Conservation (phyloP, 1,140 invertebrate species). For the Orius insidiosus region DNA sequence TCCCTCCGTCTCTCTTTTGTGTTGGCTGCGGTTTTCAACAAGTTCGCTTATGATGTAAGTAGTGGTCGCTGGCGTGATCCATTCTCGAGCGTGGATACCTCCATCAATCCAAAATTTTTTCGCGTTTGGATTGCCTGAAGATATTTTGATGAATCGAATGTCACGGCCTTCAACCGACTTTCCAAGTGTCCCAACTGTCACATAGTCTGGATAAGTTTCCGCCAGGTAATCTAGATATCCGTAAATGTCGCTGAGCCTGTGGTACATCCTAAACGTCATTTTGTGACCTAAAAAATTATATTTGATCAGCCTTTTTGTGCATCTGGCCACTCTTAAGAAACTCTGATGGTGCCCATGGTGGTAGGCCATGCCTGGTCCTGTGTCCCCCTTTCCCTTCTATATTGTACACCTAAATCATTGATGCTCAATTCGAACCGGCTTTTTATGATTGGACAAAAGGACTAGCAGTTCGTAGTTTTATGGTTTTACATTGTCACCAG, state of each 20-base stretch:
- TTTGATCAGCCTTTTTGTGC: too few relatives aligned
- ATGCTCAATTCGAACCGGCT: background rate
- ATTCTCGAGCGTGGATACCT: constrained; percentile 54
- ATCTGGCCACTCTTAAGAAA: too few relatives aligned
- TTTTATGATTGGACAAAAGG: too few relatives aligned
- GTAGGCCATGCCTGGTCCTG: too few relatives aligned
- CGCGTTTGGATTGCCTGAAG: constrained; percentile 28
- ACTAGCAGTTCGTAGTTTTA: too few relatives aligned
- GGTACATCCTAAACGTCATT: constrained; percentile 67
- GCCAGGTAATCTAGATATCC: constrained; percentile 41
- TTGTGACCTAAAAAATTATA: constrained; percentile 48
- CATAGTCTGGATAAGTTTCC: constrained; percentile 47
- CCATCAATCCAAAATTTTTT: constrained; percentile 40
- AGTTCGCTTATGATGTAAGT: constrained; percentile 53
- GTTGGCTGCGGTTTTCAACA: constrained; percentile 49
- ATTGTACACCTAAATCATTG: background rate
- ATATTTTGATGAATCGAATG: constrained; percentile 46
- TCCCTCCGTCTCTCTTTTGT: constrained; percentile 48
- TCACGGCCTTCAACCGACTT: constrained; percentile 54
- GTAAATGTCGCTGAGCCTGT: constrained; percentile 37
- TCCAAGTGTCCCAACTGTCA: constrained; percentile 53
- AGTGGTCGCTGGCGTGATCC: constrained; percentile 57
- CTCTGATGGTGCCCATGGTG: too few relatives aligned
- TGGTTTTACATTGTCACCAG: too few relatives aligned
- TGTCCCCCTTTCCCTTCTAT: too few relatives aligned